Evolutionary conservation across 2,888 invertebrate species (phyloP), one percentile per base, ranked within the genome.

Genomic region (Ecliptopera silaceata): DNA sequence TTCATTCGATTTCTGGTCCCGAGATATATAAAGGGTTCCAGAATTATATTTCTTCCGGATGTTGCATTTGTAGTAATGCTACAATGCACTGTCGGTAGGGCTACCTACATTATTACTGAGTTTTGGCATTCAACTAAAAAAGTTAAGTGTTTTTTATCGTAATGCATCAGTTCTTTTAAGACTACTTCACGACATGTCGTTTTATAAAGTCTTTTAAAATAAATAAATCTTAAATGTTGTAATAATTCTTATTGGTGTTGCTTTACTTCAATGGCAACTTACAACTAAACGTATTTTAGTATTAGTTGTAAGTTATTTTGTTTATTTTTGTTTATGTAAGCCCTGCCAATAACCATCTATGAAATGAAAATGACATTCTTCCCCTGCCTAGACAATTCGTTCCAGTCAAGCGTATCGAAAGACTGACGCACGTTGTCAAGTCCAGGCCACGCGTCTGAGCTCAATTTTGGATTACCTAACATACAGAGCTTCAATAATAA

Each of bases 391-490:
- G 79, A 80, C 76, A 83, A 89, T 91, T 91, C 75, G 91, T 90
- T 90, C 84, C 87, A 83, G 82, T 79, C 77, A 71, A 81, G 88
- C 86, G 78, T 87, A 77, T 75, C 91, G 82, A 89, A 90, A 85
- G 76, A 70, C 72, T 75, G 74, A 74, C 79, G 78, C 72, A 74
- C 80, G 80, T 59, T 59, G 59, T 84, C 84, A 84, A 84, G 81
- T 84, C 83, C 73, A 71, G 69, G 83, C 80, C 87, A 86, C 84
- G 87, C 83, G 84, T 74, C 68, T 74, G 67, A 74, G 75, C 75
- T 78, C 75, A 66, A 75, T 70, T 58, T 75, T 74, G 75, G 77
- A 79, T 77, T 72, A 73, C 70, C 66, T 67, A 61, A 61, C 64
- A 68, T 13, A 64, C 62, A 55, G 51, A 18, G n/a, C 18, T 20